Conservation (phyloP, 23 tunicate species). For the Phallusia fumigata region DNA sequence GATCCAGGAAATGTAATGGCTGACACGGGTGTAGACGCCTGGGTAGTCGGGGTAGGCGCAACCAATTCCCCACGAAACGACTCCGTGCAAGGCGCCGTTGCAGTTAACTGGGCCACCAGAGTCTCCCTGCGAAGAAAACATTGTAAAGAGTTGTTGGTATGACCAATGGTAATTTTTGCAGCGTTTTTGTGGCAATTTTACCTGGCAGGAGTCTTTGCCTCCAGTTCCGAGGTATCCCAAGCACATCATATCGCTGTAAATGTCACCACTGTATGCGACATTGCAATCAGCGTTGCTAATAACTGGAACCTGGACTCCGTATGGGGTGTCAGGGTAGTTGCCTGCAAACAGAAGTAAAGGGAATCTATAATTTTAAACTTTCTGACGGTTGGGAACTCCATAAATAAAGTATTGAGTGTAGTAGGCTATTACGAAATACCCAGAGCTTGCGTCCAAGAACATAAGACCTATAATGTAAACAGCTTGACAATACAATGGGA, state of each 20-base stretch:
- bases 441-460: no score
- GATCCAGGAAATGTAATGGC: conserved; percentile 55
- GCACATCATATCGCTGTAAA: conserved; percentile 72
- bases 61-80: conserved; percentile 64
- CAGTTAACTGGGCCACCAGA: conserved; percentile 80
- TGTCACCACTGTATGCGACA: conserved; percentile 64
- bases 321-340: conserved; percentile 47
- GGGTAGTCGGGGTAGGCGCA: conserved; percentile 59
- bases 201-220: conserved; percentile 94
- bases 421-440: no score
- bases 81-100: conserved; percentile 48
- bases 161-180: no score
- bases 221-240: conserved; percentile 58
- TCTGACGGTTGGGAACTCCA: no score
- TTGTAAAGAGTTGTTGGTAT: background rate
- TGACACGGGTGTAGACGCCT: conserved; percentile 73
- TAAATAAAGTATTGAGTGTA: no score
- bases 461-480: no score
- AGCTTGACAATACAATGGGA: no score
- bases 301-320: conserved; percentile 57
- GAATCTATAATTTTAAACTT: no score
- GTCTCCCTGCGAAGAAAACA: conserved; percentile 49
- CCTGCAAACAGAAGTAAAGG: conserved; percentile 8
- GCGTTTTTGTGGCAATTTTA: background rate
- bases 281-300: conserved; percentile 62